Evolutionary conservation across 2,888 invertebrate species (phyloP), one percentile per base, ranked within the genome.

Genomic region (Acanthococcus lagerstroemiae): DNA sequence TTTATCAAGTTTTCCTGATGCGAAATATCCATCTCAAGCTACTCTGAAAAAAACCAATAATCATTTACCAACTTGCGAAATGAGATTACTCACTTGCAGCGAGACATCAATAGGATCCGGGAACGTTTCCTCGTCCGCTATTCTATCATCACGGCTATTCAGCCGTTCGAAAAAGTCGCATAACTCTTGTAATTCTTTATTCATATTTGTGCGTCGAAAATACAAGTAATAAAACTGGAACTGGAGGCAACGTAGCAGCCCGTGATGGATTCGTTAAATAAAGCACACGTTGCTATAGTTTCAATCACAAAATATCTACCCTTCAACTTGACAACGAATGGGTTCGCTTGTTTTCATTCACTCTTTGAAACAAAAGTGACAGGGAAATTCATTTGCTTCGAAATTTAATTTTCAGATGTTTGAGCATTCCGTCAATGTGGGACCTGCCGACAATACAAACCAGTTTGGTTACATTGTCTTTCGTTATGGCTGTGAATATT

Each of bases 131-230:
- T 22, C 37, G 7, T 30, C 22, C 25, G 7, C 46, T 17, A 19
- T 12, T 48, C 17, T 17, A 15, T 48, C 25, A 21, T 52, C 52
- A 17, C 30, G 30, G 21, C 22, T 52, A 54, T 63, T 63, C 5
- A 63, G 44, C 2, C 22, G 52, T 37, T 19, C n/a, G 24, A 63
- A 63, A 54, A 63, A 63, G 24, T 30, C 52, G 17, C 63, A 63
- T 22, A 63, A 54, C 30, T 54, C 37, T 22, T 52, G 27, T 24
- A 63, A 52, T 63, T 63, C 63, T 24, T 22, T 24, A 19, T 58
- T 25, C 58, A 58, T 58, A 24, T 25, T 37, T 37, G n/a, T n/a
- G n/a, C n/a, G n/a, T n/a, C n/a, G n/a, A n/a, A n/a, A n/a, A n/a
- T n/a, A n/a, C n/a, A n/a, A n/a, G n/a, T n/a, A n/a, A n/a, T n/a